A percentile compares a stretch with the other conserved stretches of the same genome.
phyloP scores from a whole-genome alignment of 1,140 invertebrate species.

The Zaprionus ghesquierei region DNA sequence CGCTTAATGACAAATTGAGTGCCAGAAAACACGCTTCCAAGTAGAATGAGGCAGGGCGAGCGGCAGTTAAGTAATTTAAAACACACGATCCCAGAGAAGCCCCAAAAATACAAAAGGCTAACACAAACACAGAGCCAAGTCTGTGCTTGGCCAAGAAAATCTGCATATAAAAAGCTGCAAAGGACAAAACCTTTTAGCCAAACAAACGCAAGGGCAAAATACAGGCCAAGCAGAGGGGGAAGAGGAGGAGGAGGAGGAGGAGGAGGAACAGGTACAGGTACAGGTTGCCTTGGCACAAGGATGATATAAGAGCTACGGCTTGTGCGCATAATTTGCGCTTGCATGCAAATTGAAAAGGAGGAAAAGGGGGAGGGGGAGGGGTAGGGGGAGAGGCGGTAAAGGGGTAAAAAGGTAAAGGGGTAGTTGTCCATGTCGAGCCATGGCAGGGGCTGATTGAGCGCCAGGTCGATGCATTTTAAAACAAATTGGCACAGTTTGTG shows the following conservation, averaged over 20 bases:
- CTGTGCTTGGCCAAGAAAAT: conserved; percentile 41
- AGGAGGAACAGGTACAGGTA: neutral
- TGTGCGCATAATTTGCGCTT: conserved; percentile 66
- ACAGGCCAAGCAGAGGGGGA: neutral
- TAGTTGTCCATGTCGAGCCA: neutral
- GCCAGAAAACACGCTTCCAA: conserved; percentile 51
- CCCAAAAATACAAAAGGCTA: conserved; percentile 1
- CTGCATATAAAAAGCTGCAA: conserved; percentile 66
- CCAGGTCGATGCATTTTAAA: conserved; percentile 73
- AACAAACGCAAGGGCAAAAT: neutral
- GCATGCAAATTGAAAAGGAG: conserved; percentile 79
- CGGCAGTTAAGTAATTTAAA: conserved; percentile 55
- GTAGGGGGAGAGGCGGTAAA: neutral
- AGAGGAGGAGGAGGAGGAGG: neutral
- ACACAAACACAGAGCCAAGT: neutral
- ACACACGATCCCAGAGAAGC: conserved; percentile 22
- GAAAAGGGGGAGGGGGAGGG: neutral
- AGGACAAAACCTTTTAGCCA: conserved; percentile 69
- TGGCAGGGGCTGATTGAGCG: conserved; percentile 53
- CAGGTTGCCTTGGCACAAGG: neutral
- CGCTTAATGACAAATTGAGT: conserved; percentile 73
- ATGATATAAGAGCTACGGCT: conserved; percentile 11
- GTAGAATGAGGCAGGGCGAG: conserved; percentile 35
- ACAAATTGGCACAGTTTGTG: conserved; percentile 80
- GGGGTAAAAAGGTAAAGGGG: neutral